These are phyloP conservation scores for Lophius americanus DNA, from an alignment of 2,797 vertebrate genomes.

Conservation along the genomic window DNA sequence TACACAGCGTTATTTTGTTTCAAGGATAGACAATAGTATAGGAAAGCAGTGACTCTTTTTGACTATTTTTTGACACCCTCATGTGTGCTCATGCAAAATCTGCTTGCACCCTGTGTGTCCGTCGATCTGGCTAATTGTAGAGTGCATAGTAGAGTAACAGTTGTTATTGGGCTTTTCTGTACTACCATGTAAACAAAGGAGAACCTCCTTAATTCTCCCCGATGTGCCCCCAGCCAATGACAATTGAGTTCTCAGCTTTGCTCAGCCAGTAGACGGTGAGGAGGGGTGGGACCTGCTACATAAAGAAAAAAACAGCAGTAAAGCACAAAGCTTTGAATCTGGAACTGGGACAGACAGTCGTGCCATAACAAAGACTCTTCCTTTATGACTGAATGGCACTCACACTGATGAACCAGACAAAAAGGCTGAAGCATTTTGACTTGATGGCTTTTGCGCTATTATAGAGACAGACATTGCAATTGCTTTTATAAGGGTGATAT, in stretches of 20 bases:
- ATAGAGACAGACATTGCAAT: slow-evolving; percentile 7
- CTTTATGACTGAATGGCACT: slow-evolving; percentile 42
- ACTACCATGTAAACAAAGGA: slow-evolving; percentile 80
- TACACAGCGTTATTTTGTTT: slow-evolving; percentile 25
- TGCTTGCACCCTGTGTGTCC: slow-evolving; percentile 4
- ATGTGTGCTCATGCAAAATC: no score
- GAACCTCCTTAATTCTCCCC: slow-evolving; percentile 65
- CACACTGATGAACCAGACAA: slow-evolving; percentile 36
- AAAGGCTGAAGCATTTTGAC: slow-evolving; percentile 20
- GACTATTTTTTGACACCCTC: slow-evolving; percentile 17
- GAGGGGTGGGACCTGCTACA: slow-evolving; percentile 56
- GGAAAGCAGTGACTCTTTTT: slow-evolving; percentile 50
- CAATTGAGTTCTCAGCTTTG: slow-evolving; percentile 53
- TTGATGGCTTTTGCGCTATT: slow-evolving; percentile 12
- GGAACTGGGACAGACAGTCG: slow-evolving; percentile 60
- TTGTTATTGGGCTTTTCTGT: slow-evolving; percentile 76
- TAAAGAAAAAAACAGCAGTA: slow-evolving; percentile 61
- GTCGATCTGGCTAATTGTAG: slow-evolving; percentile 46
- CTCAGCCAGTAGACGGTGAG: slow-evolving; percentile 62
- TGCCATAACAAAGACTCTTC: slow-evolving; percentile 72
- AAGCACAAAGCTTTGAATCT: slow-evolving; percentile 78
- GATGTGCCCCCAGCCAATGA: slow-evolving; percentile 67
- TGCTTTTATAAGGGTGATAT: slow-evolving; percentile 12
- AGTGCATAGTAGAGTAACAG: slow-evolving; percentile 73
- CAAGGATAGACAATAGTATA: slow-evolving; percentile 5